Evolutionary conservation across 2,797 vertebrate species (phyloP).

Genomic region (Pogoniulus pusillus): DNA sequence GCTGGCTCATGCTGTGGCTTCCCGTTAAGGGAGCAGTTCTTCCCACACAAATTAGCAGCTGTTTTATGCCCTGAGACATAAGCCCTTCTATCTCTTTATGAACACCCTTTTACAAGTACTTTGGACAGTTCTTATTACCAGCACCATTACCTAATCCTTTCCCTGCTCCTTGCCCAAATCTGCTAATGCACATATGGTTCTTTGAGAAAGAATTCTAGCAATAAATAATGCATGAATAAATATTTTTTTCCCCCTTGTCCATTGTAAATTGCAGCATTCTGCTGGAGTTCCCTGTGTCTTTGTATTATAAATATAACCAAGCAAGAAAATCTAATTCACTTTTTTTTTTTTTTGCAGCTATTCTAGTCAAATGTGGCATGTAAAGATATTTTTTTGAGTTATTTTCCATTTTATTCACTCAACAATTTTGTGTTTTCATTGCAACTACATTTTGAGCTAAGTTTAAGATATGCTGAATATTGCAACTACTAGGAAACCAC

Average conservation of each 20-base stretch:
- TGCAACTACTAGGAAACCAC: neutral
- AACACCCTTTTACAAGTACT: neutral
- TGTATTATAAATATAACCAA: neutral
- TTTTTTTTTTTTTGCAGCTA: neutral
- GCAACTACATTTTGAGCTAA: neutral
- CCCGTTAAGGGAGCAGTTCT: neutral
- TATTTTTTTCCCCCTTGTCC: neutral
- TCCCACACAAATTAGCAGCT: neutral
- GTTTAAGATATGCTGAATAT: neutral
- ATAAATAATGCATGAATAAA: neutral
- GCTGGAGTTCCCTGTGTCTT: neutral
- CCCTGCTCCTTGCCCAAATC: rapidly evolving
- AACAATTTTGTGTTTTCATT: neutral
- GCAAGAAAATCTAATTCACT: neutral
- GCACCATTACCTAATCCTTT: neutral
- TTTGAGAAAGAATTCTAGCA: neutral
- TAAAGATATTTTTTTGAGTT: neutral
- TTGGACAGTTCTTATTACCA: neutral
- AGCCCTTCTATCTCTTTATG: neutral
- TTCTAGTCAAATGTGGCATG: rapidly evolving
- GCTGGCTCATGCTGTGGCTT: neutral
- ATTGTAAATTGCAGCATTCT: neutral
- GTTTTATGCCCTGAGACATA: neutral
- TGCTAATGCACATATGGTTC: neutral
- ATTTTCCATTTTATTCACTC: neutral